Evolutionary conservation across 1,140 invertebrate species (phyloP), one percentile per base, ranked within the genome.

Genomic region (Penaeus japonicus): DNA sequence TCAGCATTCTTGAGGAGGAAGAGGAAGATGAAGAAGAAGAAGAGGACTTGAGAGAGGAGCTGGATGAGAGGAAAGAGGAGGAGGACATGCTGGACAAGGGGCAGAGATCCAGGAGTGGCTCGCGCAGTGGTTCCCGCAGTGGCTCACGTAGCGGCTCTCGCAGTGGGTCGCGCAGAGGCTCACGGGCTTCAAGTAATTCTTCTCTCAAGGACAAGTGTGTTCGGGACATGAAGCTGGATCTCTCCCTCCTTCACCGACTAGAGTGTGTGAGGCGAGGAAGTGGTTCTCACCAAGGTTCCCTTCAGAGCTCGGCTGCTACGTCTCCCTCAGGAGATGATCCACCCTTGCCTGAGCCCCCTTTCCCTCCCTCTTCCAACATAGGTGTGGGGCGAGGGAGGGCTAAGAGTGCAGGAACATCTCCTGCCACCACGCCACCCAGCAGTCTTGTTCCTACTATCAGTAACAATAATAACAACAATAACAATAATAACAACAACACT

Each of bases 321-420:
- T 89, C 88, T 22, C 90, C 89, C 17, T 89, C 90, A 39, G 80
- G 62, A 30, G 90, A 90, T 35, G 90, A 90, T 24, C 20, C 77
- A 2, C 82, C 84, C 17, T 59, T 91, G 53, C 90, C 90, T 18
- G 90, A 90, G 54, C 90, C 91, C 20, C 90, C 91, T 17, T 92
- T 91, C 62, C 91, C 91, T 1, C 89, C 91, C 35, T 89, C 91
- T 35, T 91, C 90, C 22, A 89, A 90, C 53, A 90, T 91, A 47
- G 91, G 91, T 20, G 30, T 91, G 39, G 86, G 90, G 10, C 85
- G 91, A 30, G 84, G 84, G 18, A 84, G 90, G 39, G 89, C 89
- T 55, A 80, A 89, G 57, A 87, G 85, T 78, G 78, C 89, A 27
- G 85, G 89, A 53, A 85, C 91, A 54, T 89, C 89, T n/a, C 82